Evolutionary conservation across 2,113 vertebrate species (phyloP), one percentile per base, ranked within the genome.

Genomic region (Carollia perspicillata): DNA sequence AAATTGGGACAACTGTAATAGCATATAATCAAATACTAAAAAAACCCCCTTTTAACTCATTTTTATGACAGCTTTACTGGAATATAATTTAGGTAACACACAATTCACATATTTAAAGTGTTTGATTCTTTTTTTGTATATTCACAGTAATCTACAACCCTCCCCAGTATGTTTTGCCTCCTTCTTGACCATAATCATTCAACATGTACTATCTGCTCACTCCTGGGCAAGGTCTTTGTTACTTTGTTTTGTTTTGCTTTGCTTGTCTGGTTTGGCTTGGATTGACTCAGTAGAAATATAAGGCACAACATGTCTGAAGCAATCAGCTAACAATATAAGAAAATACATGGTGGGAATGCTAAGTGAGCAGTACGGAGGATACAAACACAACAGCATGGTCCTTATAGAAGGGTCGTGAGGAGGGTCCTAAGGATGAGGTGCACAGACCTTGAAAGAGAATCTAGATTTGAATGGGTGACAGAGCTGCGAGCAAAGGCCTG

Each of bases 371-470:
- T 6, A 3, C 17, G 14, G 4, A 86, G 26, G 78, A 3, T 35
- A 77, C 37, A 30, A 6, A 47, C 28, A 81, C 7, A n/a, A 58
- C 1, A 79, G 66, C 13, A 74, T n/a, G 51, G 66, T 30, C 12
- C 10, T 51, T 22, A 17, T 0, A 23, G 30, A 44, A 53, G 35
- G 8, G 2, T 8, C 16, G 2, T 16, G 16, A 2, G 4, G 2
- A 35, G 8, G 4, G 1, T 35, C 35, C 18, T 63, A 89, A 60
- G 16, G 42, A 72, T 49, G 81, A 58, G 55, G 20, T 37, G 2
- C 12, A 51, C 0, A 35, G 35, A 51, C n/a, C 30, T 90, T 11
- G 23, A 78, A 12, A 65, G 53, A 71, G 9, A 85, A 63, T 14
- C 55, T 84, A n/a, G 12, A 66, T 63, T 30, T 85, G 47, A 47